Conservation (phyloP, 2,113 vertebrate genomes). For the Mystacornis crossleyi region DNA sequence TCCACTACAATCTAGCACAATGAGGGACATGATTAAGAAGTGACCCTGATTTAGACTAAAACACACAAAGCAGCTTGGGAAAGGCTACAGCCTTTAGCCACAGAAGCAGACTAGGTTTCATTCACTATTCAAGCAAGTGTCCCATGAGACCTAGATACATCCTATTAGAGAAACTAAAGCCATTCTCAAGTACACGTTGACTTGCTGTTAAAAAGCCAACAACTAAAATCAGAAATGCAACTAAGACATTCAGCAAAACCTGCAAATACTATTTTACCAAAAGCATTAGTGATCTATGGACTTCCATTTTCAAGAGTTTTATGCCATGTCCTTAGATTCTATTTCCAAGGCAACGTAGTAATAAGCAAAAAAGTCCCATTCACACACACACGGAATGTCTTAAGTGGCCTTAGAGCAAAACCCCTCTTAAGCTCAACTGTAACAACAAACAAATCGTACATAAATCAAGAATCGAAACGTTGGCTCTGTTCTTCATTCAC, state of each 20-base stretch:
- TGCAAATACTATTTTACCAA: neutral
- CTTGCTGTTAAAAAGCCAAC: neutral
- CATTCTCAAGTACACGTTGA: neutral
- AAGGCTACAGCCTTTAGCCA: neutral
- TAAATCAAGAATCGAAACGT: neutral
- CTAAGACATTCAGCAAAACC: neutral
- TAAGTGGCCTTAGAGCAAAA: neutral
- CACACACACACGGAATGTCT: neutral
- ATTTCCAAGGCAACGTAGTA: neutral
- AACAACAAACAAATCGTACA: neutral
- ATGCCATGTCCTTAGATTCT: neutral
- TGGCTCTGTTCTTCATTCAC: neutral
- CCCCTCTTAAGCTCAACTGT: neutral
- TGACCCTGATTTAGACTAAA: accelerated
- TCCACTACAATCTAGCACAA: neutral
- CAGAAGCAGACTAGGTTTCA: neutral
- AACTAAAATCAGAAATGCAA: neutral
- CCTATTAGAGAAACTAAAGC: neutral
- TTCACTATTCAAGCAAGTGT: neutral
- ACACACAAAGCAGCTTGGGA: neutral
- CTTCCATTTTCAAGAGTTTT: neutral
- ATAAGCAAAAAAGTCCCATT: neutral
- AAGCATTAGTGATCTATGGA: neutral
- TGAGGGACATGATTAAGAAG: accelerated
- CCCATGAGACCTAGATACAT: neutral